These are phyloP conservation scores for Choreutis nemorana DNA, from an alignment of 2,888 invertebrate species.

Conservation along the genomic window DNA sequence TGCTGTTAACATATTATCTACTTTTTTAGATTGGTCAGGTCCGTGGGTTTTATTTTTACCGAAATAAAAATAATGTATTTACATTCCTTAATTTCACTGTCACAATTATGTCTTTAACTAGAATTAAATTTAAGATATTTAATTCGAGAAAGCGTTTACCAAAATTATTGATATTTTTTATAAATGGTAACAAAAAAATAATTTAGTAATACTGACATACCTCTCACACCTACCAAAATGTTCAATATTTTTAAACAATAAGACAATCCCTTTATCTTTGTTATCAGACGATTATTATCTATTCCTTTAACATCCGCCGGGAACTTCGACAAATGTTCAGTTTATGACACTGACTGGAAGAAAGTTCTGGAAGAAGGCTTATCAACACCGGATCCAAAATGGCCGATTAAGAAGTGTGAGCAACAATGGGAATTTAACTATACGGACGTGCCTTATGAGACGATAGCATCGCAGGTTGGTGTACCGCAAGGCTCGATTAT, in stretches of 20 bases:
- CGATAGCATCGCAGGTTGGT: conserved; percentile 52
- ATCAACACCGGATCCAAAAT: conserved; percentile 24
- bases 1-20: too few relatives aligned
- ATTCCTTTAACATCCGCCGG: conserved; percentile 23
- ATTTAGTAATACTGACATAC: too few relatives aligned
- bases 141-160: too few relatives aligned
- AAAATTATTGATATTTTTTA: too few relatives aligned
- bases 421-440: conserved; percentile 45
- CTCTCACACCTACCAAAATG: too few relatives aligned
- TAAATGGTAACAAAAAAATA: too few relatives aligned
- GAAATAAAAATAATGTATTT: background rate
- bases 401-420: conserved; percentile 39
- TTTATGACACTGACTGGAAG: conserved; percentile 44
- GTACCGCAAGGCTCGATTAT: too few relatives aligned
- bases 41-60: background rate
- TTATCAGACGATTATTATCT: conserved; percentile 45
- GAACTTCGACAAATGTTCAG: conserved; percentile 34
- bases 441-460: conserved; percentile 48
- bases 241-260: too few relatives aligned
- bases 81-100: background rate
- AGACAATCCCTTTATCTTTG: conserved; percentile 8
- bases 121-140: too few relatives aligned
- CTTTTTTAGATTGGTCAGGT: background rate
- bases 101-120: too few relatives aligned
- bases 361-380: conserved; percentile 24